Conservation (phyloP, 2,888 invertebrate species). For the Hololepta plana region DNA sequence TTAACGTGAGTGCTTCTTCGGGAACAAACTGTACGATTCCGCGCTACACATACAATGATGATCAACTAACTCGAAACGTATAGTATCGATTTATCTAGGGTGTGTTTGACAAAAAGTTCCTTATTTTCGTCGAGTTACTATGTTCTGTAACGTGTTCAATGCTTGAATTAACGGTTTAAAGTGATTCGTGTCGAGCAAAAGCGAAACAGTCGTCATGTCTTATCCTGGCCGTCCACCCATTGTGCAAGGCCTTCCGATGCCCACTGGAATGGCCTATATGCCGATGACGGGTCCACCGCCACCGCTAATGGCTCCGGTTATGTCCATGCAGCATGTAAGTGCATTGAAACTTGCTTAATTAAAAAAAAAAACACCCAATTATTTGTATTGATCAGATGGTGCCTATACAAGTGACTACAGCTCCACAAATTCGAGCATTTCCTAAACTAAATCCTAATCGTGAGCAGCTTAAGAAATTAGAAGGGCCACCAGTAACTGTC, state of each 20-base stretch:
- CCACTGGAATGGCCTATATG: conserved; percentile 33
- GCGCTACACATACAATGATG: too few species aligned
- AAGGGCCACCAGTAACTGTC: conserved; percentile 84
- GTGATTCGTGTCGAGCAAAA: too few species aligned
- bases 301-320: conserved; percentile 48
- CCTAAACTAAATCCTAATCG: conserved; percentile 24
- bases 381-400: conserved; percentile 27
- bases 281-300: conserved; percentile 47
- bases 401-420: conserved; percentile 28
- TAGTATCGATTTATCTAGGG: too few species aligned
- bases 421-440: conserved; percentile 25
- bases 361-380: background rate
- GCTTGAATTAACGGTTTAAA: conserved; percentile 7
- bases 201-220: too few species aligned
- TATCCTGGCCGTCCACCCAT: conserved; percentile 76
- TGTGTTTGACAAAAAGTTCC: too few species aligned
- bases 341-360: background rate
- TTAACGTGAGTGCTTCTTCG: too few species aligned
- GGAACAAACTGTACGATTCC: too few species aligned
- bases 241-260: conserved; percentile 53
- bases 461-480: conserved; percentile 20
- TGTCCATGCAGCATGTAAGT: conserved; percentile 61
- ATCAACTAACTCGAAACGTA: too few species aligned
- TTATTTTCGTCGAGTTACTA: too few species aligned
- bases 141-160: too few species aligned